Evolutionary conservation across 2,797 vertebrate genomes (phyloP).

Genomic region (Eleutherodactylus coqui): DNA sequence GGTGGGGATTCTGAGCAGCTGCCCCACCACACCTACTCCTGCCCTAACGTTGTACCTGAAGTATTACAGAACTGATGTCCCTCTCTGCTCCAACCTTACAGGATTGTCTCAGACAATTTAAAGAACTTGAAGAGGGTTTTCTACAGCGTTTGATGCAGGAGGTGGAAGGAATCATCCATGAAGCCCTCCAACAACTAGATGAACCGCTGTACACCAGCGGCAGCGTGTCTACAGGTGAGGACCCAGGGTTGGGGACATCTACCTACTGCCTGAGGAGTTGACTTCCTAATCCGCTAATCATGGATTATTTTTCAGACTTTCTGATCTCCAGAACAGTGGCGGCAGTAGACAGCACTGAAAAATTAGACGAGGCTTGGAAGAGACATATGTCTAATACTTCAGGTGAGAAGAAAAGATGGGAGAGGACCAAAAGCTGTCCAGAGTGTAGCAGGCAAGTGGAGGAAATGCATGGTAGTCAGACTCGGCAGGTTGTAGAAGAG

Average conservation of each 20-base stretch:
- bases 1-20: too few relatives aligned
- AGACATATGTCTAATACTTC: slow-evolving; percentile 75
- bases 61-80: neutral
- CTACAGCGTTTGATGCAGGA: slow-evolving; percentile 78
- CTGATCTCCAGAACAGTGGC: slow-evolving; percentile 85
- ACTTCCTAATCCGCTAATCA: neutral
- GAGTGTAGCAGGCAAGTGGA: slow-evolving; percentile 51
- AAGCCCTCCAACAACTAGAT: slow-evolving; percentile 84
- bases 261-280: neutral
- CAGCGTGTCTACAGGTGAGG: slow-evolving; percentile 86
- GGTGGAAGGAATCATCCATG: slow-evolving; percentile 83
- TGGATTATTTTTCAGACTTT: slow-evolving; percentile 80
- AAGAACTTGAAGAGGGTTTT: slow-evolving; percentile 76
- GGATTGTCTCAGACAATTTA: slow-evolving; percentile 77
- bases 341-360: slow-evolving; percentile 79
- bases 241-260: neutral
- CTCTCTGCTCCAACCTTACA: slow-evolving; percentile 61
- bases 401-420: slow-evolving; percentile 76
- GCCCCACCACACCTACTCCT: neutral
- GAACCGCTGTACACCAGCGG: slow-evolving; percentile 88
- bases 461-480: slow-evolving; percentile 29
- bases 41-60: neutral
- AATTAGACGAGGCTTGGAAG: slow-evolving; percentile 76
- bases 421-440: slow-evolving; percentile 41
- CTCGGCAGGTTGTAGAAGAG: neutral